Evolutionary conservation across 2,888 invertebrate genomes (phyloP).

Genomic region (Coenonympha glycerion): DNA sequence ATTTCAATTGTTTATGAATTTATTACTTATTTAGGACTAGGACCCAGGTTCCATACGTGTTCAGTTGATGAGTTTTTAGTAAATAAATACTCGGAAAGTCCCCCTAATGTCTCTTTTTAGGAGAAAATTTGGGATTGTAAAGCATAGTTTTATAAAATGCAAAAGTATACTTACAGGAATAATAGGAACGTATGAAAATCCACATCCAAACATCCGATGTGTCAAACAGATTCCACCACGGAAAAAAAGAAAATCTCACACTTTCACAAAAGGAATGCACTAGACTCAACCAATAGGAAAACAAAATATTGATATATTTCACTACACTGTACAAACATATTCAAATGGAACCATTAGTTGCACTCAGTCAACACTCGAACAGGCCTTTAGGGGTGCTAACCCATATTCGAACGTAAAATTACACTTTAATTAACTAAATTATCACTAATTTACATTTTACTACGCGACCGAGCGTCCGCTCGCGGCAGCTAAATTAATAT

Average conservation of each 20-base stretch:
- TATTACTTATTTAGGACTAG: no score
- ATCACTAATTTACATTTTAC: slow-evolving; percentile 75
- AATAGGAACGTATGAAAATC: slow-evolving; percentile 21
- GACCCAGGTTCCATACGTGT: no score
- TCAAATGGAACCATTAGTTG: slow-evolving; percentile 40
- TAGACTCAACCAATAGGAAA: slow-evolving; percentile 43
- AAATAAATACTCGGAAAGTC: no score
- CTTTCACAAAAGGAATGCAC: slow-evolving; percentile 51
- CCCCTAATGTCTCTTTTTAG: no score
- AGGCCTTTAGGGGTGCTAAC: slow-evolving; percentile 58
- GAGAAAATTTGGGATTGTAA: neutral
- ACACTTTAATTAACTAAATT: slow-evolving; percentile 72
- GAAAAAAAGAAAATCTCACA: slow-evolving; percentile 60
- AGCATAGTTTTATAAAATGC: neutral
- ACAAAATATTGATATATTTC: slow-evolving; percentile 54
- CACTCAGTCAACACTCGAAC: slow-evolving; percentile 49
- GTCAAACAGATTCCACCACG: slow-evolving; percentile 50
- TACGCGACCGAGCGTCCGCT: slow-evolving; percentile 66
- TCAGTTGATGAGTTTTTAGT: no score
- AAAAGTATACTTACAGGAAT: slow-evolving; percentile 27
- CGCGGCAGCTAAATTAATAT: slow-evolving; percentile 63
- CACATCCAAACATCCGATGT: slow-evolving; percentile 19
- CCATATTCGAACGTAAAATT: slow-evolving; percentile 69
- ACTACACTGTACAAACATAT: slow-evolving; percentile 42
- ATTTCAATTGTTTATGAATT: neutral